Base-by-base conservation (phyloP, 2,113 vertebrate genomes). In the Urocolius indicus region DNA sequence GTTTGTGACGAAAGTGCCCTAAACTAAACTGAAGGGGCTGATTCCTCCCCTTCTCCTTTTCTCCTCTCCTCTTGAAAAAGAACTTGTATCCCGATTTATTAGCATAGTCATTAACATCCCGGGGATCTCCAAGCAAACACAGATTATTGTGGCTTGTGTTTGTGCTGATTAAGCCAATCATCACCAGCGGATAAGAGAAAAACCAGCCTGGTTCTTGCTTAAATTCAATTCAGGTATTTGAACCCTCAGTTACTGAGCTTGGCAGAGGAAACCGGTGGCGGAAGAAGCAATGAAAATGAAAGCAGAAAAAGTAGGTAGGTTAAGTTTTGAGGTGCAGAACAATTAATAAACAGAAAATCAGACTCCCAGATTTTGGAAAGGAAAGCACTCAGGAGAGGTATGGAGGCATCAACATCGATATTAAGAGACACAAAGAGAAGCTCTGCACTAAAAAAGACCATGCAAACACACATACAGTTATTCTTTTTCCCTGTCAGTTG, bases 141-240 rank as follows among this genome's bases (percentile, higher is more conserved):
- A 90, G 89, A 91, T 91, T 89, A 91, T 27, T 65, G 77, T 36
- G 91, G 71, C 59, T 92, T 87, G 87, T 94, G 94, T 95, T 93
- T 94, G 94, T 87, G 91, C 87, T 91, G 95, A 96, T 96, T 95
- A 96, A 97, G 81, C 76, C 93, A 95, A 82, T 90, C 92, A 84
- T 68, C 87, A 92, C 93, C 81, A 75, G 83, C 1, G 17, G 87
- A 92, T 93, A 90, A 87, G 79, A 84, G 77, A 81, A 67, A 93
- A 90, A 49, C 1, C 87, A 82, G 76, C 61, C 61, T 54, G 41
- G 86, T 52, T 71, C 63, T 89, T 71, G 48, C 93, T 96, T 81
- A 93, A 85, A 94, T 96, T 94, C 93, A 75, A 69, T 73, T 72
- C 94, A 69, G 73, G 77, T 76, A 82, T 90, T 78, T 63, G 76